Evolutionary conservation across 2,113 vertebrate species (phyloP).

Genomic region (Eptesicus fuscus): DNA sequence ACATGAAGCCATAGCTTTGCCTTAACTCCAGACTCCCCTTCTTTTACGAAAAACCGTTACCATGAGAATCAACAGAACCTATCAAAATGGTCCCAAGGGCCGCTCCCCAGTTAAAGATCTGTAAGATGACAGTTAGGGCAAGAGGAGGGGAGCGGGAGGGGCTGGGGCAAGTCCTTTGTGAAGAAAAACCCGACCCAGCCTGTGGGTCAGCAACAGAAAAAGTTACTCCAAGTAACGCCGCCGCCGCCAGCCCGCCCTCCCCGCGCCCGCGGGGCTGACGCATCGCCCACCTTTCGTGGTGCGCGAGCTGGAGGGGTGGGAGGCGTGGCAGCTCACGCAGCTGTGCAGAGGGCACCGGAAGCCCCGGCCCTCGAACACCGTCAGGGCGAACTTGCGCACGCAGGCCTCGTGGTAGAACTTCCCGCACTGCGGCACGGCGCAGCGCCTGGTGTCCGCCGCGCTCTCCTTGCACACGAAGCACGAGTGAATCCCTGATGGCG

Average conservation of each 20-base stretch:
- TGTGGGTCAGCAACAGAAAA: too few species aligned
- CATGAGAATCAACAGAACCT: too few species aligned
- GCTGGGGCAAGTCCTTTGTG: too few species aligned
- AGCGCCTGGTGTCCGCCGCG: slow-evolving; percentile 89
- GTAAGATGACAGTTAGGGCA: too few species aligned
- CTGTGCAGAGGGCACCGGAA: slow-evolving; percentile 96
- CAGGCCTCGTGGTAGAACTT: slow-evolving; percentile 97
- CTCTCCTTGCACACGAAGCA: slow-evolving; percentile 95
- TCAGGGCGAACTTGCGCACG: slow-evolving; percentile 87
- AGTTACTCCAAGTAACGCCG: fast-evolving
- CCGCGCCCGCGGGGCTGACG: fast-evolving
- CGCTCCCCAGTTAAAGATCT: too few species aligned
- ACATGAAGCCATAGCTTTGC: too few species aligned
- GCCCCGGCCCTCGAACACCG: slow-evolving; percentile 93
- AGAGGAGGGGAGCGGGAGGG: too few species aligned
- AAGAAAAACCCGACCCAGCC: too few species aligned
- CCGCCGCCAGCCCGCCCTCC: neutral
- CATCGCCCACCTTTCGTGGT: slow-evolving; percentile 89
- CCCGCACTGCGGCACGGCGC: slow-evolving; percentile 92
- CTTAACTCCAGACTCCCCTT: too few species aligned
- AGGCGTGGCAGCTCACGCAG: slow-evolving; percentile 93
- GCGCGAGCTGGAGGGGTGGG: slow-evolving; percentile 87
- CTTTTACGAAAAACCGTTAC: too few species aligned
- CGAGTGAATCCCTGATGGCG: slow-evolving; percentile 85
- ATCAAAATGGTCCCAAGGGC: too few species aligned